phyloP scores from a whole-genome alignment of 2,888 invertebrate species.

The Limenitis camilla region DNA sequence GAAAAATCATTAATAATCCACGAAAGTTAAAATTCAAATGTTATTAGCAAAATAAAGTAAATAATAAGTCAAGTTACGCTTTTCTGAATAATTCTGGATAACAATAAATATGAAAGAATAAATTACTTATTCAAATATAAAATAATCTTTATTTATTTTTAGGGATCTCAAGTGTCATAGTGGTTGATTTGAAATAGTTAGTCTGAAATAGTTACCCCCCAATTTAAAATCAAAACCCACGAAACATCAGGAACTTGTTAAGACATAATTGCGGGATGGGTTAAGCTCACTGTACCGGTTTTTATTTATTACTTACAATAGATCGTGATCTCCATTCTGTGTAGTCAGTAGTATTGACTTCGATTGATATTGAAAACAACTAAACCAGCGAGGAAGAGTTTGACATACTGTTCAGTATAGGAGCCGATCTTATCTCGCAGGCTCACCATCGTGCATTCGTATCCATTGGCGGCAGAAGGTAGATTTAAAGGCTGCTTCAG shows the following conservation, averaged over 20 bases:
- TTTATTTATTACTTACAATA: slow-evolving; percentile 20
- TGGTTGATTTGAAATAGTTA: too few species aligned
- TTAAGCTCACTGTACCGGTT: slow-evolving; percentile 10
- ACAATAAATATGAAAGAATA: too few species aligned
- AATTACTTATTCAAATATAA: too few species aligned
- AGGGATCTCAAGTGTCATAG: too few species aligned
- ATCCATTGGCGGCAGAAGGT: slow-evolving; percentile 17
- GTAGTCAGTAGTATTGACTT: slow-evolving; percentile 16
- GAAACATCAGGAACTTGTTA: background rate
- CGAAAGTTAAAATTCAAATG: too few species aligned
- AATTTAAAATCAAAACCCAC: too few species aligned
- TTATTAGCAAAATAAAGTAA: too few species aligned
- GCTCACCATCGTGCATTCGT: slow-evolving; percentile 14
- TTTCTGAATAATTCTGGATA: background rate
- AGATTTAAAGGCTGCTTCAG: slow-evolving; percentile 25
- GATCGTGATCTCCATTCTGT: slow-evolving; percentile 18
- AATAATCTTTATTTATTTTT: too few species aligned
- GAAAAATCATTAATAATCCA: too few species aligned
- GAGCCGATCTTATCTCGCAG: slow-evolving; percentile 19
- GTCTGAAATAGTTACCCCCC: too few species aligned
- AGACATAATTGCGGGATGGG: background rate
- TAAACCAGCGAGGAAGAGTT: slow-evolving; percentile 21
- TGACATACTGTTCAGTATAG: slow-evolving; percentile 20
- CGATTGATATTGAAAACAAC: slow-evolving; percentile 24
- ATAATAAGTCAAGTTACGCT: too few species aligned